Evolutionary conservation across 2,888 invertebrate genomes (phyloP), one percentile per base, ranked within the genome.

Genomic region (Hermaeophaga mercurialis): DNA sequence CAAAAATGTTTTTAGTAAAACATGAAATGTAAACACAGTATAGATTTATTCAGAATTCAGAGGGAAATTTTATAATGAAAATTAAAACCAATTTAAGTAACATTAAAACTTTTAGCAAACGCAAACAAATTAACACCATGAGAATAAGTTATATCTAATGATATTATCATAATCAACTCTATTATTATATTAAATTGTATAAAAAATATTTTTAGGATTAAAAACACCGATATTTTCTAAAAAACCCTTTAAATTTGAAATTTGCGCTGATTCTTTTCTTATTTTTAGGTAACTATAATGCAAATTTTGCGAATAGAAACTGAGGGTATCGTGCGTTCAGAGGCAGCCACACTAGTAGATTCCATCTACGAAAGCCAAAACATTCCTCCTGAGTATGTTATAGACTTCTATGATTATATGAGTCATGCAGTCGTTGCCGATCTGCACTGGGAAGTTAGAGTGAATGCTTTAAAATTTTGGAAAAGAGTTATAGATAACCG

Each of bases 381-480:
- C 66, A 80, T 89, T 64, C 77, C 83, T 12, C 75, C 77, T 11
- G 73, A 77, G 6, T 31, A 34, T 5, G 80, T 82, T 64, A 80
- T 81, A 26, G 74, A 76, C 0, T 76, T 91, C 3, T 86, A 84
- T 66, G 81, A 83, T 19, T 82, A 85, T 3, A 86, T 91, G 82
- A 81, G 84, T 0, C 80, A 83, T 9, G 84, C 88, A 1, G 85
- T 87, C 0, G 80, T 86, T 0, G 79, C 82, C 7, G 92, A 92
- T 73, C 82, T 91, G 54, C 88, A 92, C 70, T 91, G 91, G 90
- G 91, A 92, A 73, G 91, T 91, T 0, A 90, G 90, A 75, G 78
- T 86, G 0, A 84, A 83, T 52, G 86, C 89, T 0, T 72, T 92
- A 1, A 79, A 81, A 54, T 91, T 89, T 69, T 92, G 91, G 91